Percentiles rank a stretch among this genome's conserved stretches.
phyloP scores from a whole-genome alignment of 2,113 vertebrate species.

The Piprites chloris region DNA sequence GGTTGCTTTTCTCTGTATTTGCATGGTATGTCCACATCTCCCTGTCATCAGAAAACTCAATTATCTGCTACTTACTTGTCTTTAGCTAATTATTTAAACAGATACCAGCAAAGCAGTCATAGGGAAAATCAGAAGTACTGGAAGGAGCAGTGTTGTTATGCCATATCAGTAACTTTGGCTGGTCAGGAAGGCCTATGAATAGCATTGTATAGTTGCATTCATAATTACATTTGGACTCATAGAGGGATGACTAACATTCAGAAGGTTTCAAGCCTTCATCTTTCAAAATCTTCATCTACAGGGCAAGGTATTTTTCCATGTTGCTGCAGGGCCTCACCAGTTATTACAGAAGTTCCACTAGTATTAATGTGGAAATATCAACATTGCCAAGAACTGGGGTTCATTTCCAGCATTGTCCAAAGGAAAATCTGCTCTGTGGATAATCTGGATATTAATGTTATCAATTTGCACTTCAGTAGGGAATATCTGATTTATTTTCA shows the following conservation, averaged over 20 bases:
- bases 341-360: not conserved
- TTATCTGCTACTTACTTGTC: not conserved
- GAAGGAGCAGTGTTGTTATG: not conserved
- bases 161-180: not conserved
- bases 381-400: not conserved
- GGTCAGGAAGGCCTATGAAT: not conserved
- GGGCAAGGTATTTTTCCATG: not conserved
- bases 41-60: not conserved
- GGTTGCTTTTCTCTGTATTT: not conserved
- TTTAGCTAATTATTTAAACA: not conserved
- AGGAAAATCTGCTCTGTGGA: not conserved
- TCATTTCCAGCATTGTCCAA: not conserved
- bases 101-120: not conserved
- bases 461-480: not conserved
- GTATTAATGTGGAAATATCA: not conserved
- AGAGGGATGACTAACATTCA: not conserved
- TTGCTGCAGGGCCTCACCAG: not conserved
- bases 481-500: constrained; percentile 39
- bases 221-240: rapidly evolving
- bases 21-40: not conserved
- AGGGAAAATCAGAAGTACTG: not conserved
- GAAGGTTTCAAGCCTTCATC: not conserved
- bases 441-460: constrained; percentile 18
- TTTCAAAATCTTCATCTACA: not conserved
- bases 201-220: not conserved